Base-by-base conservation (phyloP, 2,797 vertebrate species). In the Dendrocincla fuliginosa region DNA sequence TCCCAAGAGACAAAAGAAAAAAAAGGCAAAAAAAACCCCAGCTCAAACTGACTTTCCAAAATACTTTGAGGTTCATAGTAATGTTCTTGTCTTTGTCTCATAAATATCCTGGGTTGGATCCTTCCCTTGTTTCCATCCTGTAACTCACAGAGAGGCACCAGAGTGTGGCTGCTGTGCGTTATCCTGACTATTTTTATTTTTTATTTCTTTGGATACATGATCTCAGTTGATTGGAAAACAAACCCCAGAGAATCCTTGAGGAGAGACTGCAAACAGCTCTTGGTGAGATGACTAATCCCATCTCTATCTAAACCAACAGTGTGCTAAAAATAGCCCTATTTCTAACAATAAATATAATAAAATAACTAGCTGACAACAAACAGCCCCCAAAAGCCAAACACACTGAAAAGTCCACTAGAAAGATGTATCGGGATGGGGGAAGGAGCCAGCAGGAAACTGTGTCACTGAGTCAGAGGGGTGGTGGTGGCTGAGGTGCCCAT, bases 261-360 rank as follows among this genome's bases (percentile, higher is more conserved):
- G 93, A 96, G 93, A 95, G 93, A 61, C 92, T 75, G 94, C 90
- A 93, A 94, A 93, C 92, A 94, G 87, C 93, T 79, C 92, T 84
- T 33, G 86, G 89, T 94, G 91, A 68, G 96, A 94, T 96, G 95
- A 96, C 84, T 94, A 96, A 96, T 95, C 78, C 94, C 81, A 63
- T 82, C 91, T 90, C 94, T n/a, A 81, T 61, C 94, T 90, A 87
- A 95, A 94, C 94, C 84, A 94, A 92, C 87, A 55, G 78, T 2
- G 2, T 6, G 87, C 96, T 96, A 96, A 96, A 96, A 96, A 96
- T 95, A 96, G 71, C 67, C 10, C 59, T 6, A 65, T 89, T 94
- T 92, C 95, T 94, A 95, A 96, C 89, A 95, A 96, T 94, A 96
- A 95, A 93, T 87, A 92, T 61, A 75, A 89, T 68, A 78, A 94